Evolutionary conservation across 2,113 vertebrate species (phyloP), one percentile per base, ranked within the genome.

Genomic region (Paradoxurus hermaphroditus): DNA sequence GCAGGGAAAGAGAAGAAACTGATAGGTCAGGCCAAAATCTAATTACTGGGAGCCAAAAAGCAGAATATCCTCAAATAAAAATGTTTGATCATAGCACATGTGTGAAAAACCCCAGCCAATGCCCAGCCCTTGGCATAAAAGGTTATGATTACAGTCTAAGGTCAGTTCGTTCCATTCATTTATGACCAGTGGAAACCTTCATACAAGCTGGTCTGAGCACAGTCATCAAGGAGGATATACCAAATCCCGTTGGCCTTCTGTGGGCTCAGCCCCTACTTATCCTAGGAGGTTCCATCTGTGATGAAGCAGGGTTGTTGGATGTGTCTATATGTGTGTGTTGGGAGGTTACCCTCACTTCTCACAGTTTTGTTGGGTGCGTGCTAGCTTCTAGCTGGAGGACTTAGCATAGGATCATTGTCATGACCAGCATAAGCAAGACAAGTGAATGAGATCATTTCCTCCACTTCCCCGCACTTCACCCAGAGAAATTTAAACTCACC

Each of bases 51-150:
- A 36, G 29, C 9, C 31, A 19, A 49, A 70, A 44, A 75, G 18
- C 68, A 46, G 15, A 21, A 25, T 39, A 31, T 31, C 21, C 34
- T 25, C 18, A 36, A 3, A 31, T 23, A 10, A 19, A 49, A 25
- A 0, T n/a, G 18, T 25, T 49, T 23, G 27, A 27, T 44, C 18
- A 44, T 0, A 18, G 83, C 9, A 8, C 18, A 8, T 31, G 7
- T 4, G 3, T 6, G 36, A 65, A n/a, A n/a, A 8, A 36, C 9
- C 7, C 65, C 0, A 0, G 25, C 5, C 36, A 56, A 14, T 5
- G 21, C 14, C 39, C 70, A 44, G 23, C 12, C 4, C 8, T 0
- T 1, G 2, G 41, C 5, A 1, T 8, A 1, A 6, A 27, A 14
- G 1, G 8, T 7, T 34, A 18, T 12, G 8, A 21, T 65, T 4